phyloP scores from a whole-genome alignment of 1,140 invertebrate species.

The Bombus sibiricus region DNA sequence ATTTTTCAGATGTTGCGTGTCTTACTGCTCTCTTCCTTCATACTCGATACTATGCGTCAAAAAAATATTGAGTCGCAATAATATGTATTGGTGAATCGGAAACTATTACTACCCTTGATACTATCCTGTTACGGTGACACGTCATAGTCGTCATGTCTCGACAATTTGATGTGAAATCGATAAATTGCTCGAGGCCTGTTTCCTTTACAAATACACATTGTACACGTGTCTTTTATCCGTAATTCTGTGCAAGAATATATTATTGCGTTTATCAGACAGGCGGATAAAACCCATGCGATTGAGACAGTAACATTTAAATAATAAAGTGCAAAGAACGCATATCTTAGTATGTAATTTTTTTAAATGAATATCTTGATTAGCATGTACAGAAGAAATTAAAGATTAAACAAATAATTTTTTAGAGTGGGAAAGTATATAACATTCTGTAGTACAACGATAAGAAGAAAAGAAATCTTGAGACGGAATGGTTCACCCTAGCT shows the following conservation, averaged over 20 bases:
- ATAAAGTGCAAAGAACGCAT: background rate
- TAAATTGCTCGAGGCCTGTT: background rate
- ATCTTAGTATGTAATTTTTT: background rate
- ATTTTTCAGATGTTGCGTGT: conserved; percentile 75
- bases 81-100: conserved; percentile 73
- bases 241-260: background rate
- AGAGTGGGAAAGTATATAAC: background rate
- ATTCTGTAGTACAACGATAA: background rate
- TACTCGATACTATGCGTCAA: conserved; percentile 22
- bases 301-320: background rate
- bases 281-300: too few species aligned
- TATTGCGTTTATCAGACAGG: background rate
- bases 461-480: background rate
- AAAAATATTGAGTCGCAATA: conserved; percentile 61
- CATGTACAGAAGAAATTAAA: background rate
- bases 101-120: conserved; percentile 65
- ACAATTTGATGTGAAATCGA: conserved; percentile 61
- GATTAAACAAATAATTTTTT: background rate
- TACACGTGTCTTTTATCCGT: background rate
- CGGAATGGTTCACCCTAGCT: background rate
- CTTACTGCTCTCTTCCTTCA: conserved; percentile 51
- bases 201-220: background rate
- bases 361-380: background rate
- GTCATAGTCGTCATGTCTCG: conserved; percentile 67
- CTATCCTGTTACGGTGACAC: conserved; percentile 78